Conservation (phyloP, 2,113 vertebrate genomes). For the Oreocharis arfaki region DNA sequence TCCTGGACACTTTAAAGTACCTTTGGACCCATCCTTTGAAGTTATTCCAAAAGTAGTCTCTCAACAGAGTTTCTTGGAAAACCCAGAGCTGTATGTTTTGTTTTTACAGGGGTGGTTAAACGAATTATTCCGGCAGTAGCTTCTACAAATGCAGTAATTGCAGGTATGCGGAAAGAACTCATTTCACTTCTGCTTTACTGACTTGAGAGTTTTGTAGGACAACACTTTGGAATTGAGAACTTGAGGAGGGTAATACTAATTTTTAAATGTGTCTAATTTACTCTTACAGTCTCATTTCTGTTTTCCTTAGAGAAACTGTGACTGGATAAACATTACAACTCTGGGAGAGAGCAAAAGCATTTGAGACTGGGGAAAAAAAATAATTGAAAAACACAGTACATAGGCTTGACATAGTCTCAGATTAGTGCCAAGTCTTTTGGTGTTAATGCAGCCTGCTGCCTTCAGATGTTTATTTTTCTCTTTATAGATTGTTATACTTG, state of each 20-base stretch:
- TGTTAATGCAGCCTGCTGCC: neutral
- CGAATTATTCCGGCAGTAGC: conserved; percentile 96
- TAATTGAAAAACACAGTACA: neutral
- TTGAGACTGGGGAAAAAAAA: neutral
- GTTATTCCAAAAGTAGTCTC: neutral
- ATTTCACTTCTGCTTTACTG: neutral
- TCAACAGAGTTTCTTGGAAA: neutral
- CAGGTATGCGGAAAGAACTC: conserved; percentile 74
- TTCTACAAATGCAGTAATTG: conserved; percentile 96
- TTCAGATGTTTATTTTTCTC: neutral
- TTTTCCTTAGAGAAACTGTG: neutral
- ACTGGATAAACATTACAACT: neutral
- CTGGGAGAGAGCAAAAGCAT: neutral
- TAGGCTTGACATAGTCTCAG: neutral
- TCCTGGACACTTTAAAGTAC: neutral
- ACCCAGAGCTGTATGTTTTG: neutral
- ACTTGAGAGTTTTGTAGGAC: neutral
- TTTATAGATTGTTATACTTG: neutral
- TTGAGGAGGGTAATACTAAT: neutral
- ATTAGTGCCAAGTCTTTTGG: neutral
- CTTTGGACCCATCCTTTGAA: neutral
- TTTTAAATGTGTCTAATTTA: neutral
- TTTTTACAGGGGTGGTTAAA: conserved; percentile 87
- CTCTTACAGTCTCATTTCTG: neutral
- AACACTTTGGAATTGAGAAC: neutral